Evolutionary conservation across 2,888 invertebrate species (phyloP).

Genomic region (Ichneumon xanthorius): DNA sequence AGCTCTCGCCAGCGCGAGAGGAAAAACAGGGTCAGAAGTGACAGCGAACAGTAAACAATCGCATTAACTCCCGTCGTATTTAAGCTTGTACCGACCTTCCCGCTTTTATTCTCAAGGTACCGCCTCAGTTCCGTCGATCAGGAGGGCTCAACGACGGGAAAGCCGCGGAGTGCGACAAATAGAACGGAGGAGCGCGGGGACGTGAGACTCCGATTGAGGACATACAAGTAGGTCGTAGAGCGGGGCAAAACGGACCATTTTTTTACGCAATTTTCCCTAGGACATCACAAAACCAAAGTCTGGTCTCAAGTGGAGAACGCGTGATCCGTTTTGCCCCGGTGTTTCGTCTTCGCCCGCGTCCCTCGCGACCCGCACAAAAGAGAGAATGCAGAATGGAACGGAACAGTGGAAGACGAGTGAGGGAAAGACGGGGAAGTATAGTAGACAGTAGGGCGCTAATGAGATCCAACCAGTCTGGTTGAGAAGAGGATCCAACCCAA

Average conservation of each 20-base stretch:
- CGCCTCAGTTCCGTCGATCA: conserved; percentile 1
- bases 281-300: too few species aligned
- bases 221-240: background rate
- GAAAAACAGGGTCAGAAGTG: conserved; percentile 60
- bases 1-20: conserved; percentile 7
- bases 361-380: background rate
- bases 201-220: conserved; percentile 2
- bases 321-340: too few species aligned
- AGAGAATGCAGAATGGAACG: conserved; percentile 34
- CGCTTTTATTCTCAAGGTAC: conserved; percentile 2
- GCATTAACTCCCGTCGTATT: conserved; percentile 40
- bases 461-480: conserved; percentile 69
- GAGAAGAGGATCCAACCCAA: conserved; percentile 66
- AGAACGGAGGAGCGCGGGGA: background rate
- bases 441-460: conserved; percentile 60
- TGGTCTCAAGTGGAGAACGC: too few species aligned
- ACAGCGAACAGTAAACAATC: conserved; percentile 56
- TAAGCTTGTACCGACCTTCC: conserved; percentile 30
- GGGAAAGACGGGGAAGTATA: conserved; percentile 34
- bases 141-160: background rate
- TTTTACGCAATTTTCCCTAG: too few species aligned
- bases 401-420: conserved; percentile 34
- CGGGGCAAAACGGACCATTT: too few species aligned
- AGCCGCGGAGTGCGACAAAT: background rate
- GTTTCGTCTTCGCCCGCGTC: background rate